Evolutionary conservation across 2,113 vertebrate genomes (phyloP), one percentile per base, ranked within the genome.

Genomic region (Gnathonemus echidnorhynchus): DNA sequence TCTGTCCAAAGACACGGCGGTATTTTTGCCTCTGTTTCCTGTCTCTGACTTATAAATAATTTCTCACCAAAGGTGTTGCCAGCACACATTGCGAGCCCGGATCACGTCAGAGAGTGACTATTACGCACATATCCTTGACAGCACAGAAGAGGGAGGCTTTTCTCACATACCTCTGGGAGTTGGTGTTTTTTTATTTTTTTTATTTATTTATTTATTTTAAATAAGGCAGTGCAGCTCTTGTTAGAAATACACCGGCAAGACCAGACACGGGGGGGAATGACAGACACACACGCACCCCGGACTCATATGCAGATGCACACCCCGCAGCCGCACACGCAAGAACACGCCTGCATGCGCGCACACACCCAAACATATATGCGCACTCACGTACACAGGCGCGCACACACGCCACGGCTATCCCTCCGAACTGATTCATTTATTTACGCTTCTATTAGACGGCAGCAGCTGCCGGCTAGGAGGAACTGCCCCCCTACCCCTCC

Each of bases 31-130:
- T 92, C 92, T 91, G 93, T 19, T 88, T 95, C 92, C 93, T 95
- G 93, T 94, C 94, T 94, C 94, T 92, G 93, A 94, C 94, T 94
- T 95, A 95, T 96, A 93, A 95, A 96, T 96, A 95, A 96, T 95
- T 95, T 96, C 95, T 95, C 91, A 95, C 93, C 93, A 92, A 91
- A 95, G 94, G 93, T 96, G 94, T 94, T 95, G 93, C 94, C 94
- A 96, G 93, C 94, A 90, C 90, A 95, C 94, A 93, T 94, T 93
- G 93, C 89, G 92, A 91, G 91, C 92, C 93, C 92, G 91, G 91
- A 93, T 89, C 91, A 93, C 91, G 90, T 95, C 92, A 94, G 83
- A 92, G 90, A 92, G 62, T 91, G 66, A 92, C 56, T 94, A 90
- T 93, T 93, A 94, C 84, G 90, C 90, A 94, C 91, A 91, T 93